phyloP scores from a whole-genome alignment of 2,797 vertebrate genomes.

The Coregonus suidteri region DNA sequence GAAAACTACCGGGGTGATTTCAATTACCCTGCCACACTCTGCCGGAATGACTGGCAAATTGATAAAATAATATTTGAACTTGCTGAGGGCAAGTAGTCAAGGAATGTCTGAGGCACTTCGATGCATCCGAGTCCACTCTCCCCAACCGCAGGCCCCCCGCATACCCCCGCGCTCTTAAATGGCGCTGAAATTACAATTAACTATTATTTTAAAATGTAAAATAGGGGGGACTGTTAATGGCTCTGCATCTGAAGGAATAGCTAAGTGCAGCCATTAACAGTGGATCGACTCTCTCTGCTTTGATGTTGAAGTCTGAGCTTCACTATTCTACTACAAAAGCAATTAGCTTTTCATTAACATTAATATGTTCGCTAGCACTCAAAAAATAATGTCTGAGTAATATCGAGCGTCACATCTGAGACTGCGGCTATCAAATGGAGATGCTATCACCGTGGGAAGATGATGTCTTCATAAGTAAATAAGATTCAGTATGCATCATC shows the following conservation, averaged over 20 bases:
- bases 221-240: background rate
- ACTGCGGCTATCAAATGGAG: background rate
- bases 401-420: background rate
- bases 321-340: constrained; percentile 13
- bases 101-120: background rate
- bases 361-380: constrained; percentile 9
- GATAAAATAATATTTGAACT: constrained; percentile 45
- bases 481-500: background rate
- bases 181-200: constrained; percentile 2
- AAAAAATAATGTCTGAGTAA: constrained; percentile 1
- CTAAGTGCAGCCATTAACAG: constrained; percentile 16
- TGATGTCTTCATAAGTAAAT: background rate
- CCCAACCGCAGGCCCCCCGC: background rate
- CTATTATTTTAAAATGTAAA: constrained; percentile 3
- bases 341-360: constrained; percentile 19
- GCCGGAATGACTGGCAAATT: constrained; percentile 50
- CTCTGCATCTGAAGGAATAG: background rate
- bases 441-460: constrained; percentile 1
- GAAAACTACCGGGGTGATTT: constrained; percentile 67
- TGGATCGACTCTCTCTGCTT: background rate
- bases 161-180: background rate
- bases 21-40: constrained; percentile 61
- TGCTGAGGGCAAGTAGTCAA: background rate
- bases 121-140: background rate
- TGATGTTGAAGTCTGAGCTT: constrained; percentile 4